phyloP scores from a whole-genome alignment of 1,140 invertebrate species.

The Branchinecta lindahli region DNA sequence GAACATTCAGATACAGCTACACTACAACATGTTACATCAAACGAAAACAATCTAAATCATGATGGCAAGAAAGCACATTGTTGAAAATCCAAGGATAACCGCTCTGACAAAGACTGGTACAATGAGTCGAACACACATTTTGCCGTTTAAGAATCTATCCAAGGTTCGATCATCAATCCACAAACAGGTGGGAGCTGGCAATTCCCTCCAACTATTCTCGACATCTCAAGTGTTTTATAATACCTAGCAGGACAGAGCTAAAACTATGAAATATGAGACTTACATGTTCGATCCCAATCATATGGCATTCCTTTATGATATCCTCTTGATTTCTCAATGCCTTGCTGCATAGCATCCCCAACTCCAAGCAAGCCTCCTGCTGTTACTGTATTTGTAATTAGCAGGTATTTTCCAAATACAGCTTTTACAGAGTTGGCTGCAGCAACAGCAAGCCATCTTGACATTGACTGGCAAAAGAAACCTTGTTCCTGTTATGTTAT shows the following conservation, averaged over 20 bases:
- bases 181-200: no score
- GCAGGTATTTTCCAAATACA: conserved; percentile 33
- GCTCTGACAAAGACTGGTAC: no score
- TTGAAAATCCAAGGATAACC: no score
- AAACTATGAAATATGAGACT: neutral
- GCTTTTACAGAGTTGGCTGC: neutral
- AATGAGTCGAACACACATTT: no score
- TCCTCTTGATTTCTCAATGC: conserved; percentile 35
- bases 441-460: neutral
- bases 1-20: no score
- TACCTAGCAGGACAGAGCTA: neutral
- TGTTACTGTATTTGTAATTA: conserved; percentile 48
- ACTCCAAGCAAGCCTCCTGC: conserved; percentile 47
- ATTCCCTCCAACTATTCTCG: no score
- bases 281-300: conserved; percentile 22
- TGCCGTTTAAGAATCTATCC: no score
- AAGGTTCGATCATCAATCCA: no score
- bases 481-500: neutral
- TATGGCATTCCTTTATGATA: conserved; percentile 15
- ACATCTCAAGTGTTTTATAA: conserved; percentile 38
- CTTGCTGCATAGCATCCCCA: conserved; percentile 48
- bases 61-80: no score
- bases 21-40: no score
- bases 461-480: neutral
- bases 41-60: no score